Evolutionary conservation across 2,113 vertebrate genomes (phyloP), one percentile per base, ranked within the genome.

Genomic region (Actinemys pallida): DNA sequence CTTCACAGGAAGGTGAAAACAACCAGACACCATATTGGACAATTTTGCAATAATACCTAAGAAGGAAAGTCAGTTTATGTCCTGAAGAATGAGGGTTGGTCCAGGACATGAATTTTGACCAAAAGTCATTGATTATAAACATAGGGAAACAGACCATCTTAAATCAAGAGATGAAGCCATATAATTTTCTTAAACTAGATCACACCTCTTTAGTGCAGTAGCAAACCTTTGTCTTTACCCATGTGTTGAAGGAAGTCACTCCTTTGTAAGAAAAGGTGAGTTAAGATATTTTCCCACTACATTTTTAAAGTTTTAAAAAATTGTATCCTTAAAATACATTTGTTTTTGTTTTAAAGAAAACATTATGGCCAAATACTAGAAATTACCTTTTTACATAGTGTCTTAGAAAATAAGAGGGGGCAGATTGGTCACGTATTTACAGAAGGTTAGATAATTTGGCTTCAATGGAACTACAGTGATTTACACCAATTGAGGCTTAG

Each of bases 131-230:
- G 54, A 2, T 56, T 91, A 86, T 93, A 83, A 42, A 50, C 3
- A 53, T 31, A 83, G 0, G 3, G 25, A 3, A 2, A 17, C 4
- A 65, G 2, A 17, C 69, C 59, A 17, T 49, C 31, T 22, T 6
- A 47, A 59, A 11, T 59, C 76, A n/a, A 59, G 5, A 59, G 16
- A 76, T 9, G 8, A 88, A 84, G 39, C 0, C 22, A 8, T 12
- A 16, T 31, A 31, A 14, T 69, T 86, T 93, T 72, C 16, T 53
- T 20, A 5, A 3, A 81, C 2, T n/a, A 76, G 17, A 10, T 12
- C 9, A 8, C 35, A 69, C 5, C n/a, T 8, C 17, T 39, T 72
- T 39, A 39, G 17, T 72, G n/a, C 8, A 72, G 5, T 22, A 72
- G 19, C n/a, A 72, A 69, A 72, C n/a, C 10, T 72, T 39, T 39